Conservation (phyloP, 30 jellyfish, hydroid and myxozoan species). For the Hydractinia echinata region DNA sequence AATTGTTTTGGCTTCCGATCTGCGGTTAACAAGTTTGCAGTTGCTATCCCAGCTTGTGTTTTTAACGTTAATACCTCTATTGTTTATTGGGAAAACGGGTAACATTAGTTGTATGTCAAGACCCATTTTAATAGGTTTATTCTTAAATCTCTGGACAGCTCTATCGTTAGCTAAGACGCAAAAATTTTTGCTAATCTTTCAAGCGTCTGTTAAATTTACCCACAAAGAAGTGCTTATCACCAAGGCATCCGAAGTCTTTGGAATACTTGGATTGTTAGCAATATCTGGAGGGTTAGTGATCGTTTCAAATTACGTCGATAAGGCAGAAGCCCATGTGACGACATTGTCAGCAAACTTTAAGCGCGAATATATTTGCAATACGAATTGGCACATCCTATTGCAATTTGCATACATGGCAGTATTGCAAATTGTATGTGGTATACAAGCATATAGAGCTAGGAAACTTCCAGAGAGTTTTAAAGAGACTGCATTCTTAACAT, state of each 20-base stretch:
- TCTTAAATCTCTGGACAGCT: background rate
- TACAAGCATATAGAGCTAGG: background rate
- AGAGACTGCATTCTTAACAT: background rate
- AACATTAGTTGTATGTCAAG: background rate
- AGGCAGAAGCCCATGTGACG: background rate
- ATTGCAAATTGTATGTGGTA: background rate
- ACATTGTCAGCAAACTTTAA: background rate
- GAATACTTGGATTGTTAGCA: background rate
- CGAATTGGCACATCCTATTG: background rate
- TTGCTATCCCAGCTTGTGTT: too few relatives aligned
- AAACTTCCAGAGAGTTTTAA: background rate
- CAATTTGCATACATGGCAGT: background rate
- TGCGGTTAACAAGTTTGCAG: too few relatives aligned
- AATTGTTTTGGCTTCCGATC: too few relatives aligned
- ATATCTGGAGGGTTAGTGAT: background rate
- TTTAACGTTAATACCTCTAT: background rate
- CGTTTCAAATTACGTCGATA: background rate
- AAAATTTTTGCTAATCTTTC: conserved; percentile 4
- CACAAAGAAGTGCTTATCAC: background rate
- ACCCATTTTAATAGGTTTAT: background rate
- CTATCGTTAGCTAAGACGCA: conserved; percentile 2
- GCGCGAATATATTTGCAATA: background rate
- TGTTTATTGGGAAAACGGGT: background rate
- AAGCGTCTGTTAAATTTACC: background rate
- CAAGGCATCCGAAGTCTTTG: background rate